Evolutionary conservation across 1,140 invertebrate species (phyloP).

Genomic region (Scylla paramamosain): DNA sequence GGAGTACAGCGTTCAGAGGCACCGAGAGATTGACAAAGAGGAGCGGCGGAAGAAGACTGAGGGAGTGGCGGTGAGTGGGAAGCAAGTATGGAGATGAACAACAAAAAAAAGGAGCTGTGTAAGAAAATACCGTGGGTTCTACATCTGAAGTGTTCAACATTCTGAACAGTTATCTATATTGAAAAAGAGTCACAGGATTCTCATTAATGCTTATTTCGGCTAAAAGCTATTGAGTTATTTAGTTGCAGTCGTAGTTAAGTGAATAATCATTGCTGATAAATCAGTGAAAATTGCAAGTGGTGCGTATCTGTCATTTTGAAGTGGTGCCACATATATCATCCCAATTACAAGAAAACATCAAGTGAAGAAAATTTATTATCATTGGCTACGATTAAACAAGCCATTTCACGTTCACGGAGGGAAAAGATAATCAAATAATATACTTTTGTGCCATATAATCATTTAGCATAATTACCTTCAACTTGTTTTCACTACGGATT

Average conservation of each 20-base stretch:
- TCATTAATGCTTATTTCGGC: no score
- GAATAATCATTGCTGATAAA: background rate
- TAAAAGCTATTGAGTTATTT: background rate
- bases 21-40: conserved; percentile 42
- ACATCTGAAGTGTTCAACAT: no score
- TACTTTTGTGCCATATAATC: background rate
- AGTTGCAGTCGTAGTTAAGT: background rate
- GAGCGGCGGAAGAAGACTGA: background rate
- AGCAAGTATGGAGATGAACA: background rate
- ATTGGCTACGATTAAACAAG: conserved; percentile 6
- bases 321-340: background rate
- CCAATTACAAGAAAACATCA: conserved; percentile 14
- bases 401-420: background rate
- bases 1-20: conserved; percentile 28
- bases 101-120: background rate
- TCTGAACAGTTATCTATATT: no score
- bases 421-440: background rate
- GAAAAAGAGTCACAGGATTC: no score
- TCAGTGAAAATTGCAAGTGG: background rate
- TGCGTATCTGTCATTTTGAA: background rate
- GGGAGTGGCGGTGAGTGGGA: background rate
- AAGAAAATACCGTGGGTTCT: no score
- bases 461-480: conserved; percentile 14
- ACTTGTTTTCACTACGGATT: background rate
- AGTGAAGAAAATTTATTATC: background rate